Conservation (phyloP, 2,797 vertebrate genomes). For the Spinibarbus caldwelli region DNA sequence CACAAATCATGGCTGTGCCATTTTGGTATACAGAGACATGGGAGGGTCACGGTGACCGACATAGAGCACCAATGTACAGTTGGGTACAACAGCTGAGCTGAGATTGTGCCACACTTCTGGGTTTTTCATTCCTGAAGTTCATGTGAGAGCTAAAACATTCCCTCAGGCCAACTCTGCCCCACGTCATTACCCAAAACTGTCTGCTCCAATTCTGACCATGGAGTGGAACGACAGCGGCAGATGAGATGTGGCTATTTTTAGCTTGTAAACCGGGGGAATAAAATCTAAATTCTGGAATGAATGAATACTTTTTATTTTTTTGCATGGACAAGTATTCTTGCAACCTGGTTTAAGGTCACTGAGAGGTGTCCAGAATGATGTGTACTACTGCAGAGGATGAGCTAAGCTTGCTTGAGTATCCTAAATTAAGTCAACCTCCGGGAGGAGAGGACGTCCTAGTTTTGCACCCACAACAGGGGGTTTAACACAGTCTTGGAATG, state of each 20-base stretch:
- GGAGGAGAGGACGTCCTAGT: conserved; percentile 38
- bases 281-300: conserved; percentile 4
- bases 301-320: not conserved
- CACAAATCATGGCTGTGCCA: not conserved
- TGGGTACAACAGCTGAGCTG: conserved; percentile 36
- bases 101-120: conserved; percentile 1
- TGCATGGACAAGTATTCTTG: not conserved
- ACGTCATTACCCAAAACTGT: conserved; percentile 45
- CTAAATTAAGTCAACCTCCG: conserved; percentile 8
- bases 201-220: conserved; percentile 53
- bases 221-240: conserved; percentile 42
- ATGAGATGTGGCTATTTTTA: conserved; percentile 60
- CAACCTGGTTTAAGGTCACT: too few species aligned
- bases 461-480: conserved; percentile 23
- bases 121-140: conserved; percentile 27
- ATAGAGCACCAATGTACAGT: conserved; percentile 10
- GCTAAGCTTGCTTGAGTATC: conserved; percentile 17
- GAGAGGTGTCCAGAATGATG: not conserved
- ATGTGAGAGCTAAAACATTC: conserved; percentile 27
- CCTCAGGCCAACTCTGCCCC: conserved; percentile 24
- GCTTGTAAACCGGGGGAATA: not conserved
- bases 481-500: conserved; percentile 28
- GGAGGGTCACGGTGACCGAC: conserved; percentile 23
- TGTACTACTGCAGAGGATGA: not conserved
- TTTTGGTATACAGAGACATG: not conserved